Evolutionary conservation across 2,888 invertebrate species (phyloP).

Genomic region (Xylota segnis): DNA sequence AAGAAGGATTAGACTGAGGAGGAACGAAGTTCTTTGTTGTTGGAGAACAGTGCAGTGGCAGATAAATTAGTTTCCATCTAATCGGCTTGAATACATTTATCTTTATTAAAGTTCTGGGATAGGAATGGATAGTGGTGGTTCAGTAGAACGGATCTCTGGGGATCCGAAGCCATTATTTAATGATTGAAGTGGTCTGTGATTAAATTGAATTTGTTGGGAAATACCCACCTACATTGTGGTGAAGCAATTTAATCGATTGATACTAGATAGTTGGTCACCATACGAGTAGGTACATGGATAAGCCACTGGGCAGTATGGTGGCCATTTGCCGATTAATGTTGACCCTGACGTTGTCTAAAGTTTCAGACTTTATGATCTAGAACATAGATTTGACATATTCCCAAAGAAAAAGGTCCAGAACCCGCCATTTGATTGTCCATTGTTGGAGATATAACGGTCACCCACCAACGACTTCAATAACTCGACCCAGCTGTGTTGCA

Average conservation of each 20-base stretch:
- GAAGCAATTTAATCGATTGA: constrained; percentile 7
- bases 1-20: neutral
- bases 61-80: constrained; percentile 16
- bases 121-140: neutral
- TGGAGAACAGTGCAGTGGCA: neutral
- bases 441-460: too few species aligned
- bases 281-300: too few species aligned
- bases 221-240: neutral
- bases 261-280: too few species aligned
- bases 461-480: too few species aligned
- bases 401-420: too few species aligned
- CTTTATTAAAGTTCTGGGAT: neutral
- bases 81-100: constrained; percentile 26
- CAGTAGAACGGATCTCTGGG: neutral
- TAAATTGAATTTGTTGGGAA: constrained; percentile 23
- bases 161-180: constrained; percentile 2
- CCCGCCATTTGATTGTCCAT: too few species aligned
- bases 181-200: constrained; percentile 13
- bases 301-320: too few species aligned
- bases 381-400: too few species aligned
- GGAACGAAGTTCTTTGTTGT: constrained; percentile 3
- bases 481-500: too few species aligned
- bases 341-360: too few species aligned
- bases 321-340: too few species aligned
- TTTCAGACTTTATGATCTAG: too few species aligned